phyloP scores from a whole-genome alignment of 2,797 vertebrate genomes.

The Tinamus major region DNA sequence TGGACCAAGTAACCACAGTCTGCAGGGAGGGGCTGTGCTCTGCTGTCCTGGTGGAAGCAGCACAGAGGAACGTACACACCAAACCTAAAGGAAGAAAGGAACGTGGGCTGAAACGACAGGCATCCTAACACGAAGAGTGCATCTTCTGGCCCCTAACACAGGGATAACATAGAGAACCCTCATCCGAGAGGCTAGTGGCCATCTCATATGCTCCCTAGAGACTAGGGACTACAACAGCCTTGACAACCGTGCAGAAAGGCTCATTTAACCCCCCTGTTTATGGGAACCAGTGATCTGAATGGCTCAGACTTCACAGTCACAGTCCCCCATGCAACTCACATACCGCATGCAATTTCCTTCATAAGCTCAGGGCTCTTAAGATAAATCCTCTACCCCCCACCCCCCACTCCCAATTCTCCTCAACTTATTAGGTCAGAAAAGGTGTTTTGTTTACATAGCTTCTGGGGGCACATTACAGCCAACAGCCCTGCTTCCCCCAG shows the following conservation, averaged over 20 bases:
- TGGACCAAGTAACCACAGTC: slow-evolving; percentile 90
- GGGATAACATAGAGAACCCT: not conserved
- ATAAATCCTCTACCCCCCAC: not conserved
- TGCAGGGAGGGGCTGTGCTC: slow-evolving; percentile 81
- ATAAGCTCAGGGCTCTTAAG: not conserved
- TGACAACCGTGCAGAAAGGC: not conserved
- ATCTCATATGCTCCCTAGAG: not conserved
- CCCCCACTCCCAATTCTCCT: not conserved
- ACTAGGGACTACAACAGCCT: not conserved
- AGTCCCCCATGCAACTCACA: not conserved
- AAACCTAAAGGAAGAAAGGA: slow-evolving; percentile 81
- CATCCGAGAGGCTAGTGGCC: not conserved
- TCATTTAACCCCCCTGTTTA: not conserved
- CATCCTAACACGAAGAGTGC: not conserved
- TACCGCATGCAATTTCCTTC: not conserved
- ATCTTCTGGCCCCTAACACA: not conserved
- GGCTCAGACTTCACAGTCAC: not conserved
- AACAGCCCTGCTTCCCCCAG: not conserved
- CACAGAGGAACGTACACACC: slow-evolving; percentile 97
- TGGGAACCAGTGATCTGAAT: not conserved
- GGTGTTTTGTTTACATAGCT: not conserved
- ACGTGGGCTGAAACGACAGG: not conserved
- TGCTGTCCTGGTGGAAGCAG: slow-evolving; percentile 97
- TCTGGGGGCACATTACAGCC: not conserved
- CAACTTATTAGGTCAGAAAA: not conserved